A percentile compares a stretch with the other conserved stretches of the same genome.
Conservation (phyloP, 2,113 vertebrate genomes). For the Psophia crepitans region DNA sequence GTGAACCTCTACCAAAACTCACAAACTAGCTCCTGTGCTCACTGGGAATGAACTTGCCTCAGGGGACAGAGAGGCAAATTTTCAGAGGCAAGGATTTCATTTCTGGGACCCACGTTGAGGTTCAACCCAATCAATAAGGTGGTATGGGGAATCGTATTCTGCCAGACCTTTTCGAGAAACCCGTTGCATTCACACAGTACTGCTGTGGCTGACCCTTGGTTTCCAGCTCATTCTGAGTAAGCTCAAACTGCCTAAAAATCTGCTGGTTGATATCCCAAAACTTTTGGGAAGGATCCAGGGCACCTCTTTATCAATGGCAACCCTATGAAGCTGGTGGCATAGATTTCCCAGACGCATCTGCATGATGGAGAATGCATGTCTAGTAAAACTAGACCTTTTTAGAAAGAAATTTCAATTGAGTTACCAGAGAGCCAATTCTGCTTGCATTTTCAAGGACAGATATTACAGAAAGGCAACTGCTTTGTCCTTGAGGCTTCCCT, state of each 20-base stretch:
- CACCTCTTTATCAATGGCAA: background rate
- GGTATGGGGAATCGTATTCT: background rate
- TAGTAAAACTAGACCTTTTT: background rate
- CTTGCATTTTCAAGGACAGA: background rate
- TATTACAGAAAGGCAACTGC: background rate
- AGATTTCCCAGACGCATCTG: accelerated
- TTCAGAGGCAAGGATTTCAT: background rate
- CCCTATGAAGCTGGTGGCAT: background rate
- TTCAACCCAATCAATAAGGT: background rate
- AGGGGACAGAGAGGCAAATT: background rate
- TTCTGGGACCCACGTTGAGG: background rate
- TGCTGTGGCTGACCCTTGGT: background rate
- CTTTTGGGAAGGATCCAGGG: background rate
- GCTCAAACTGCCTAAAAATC: background rate
- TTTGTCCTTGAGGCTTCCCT: background rate
- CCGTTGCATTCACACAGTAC: background rate
- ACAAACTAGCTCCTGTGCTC: background rate
- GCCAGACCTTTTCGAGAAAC: background rate
- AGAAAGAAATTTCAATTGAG: background rate
- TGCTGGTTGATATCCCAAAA: background rate
- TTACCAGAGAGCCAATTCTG: background rate
- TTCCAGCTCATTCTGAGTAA: background rate
- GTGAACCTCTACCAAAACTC: background rate
- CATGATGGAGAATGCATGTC: background rate
- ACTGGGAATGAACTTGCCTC: background rate